Evolutionary conservation across 2,797 vertebrate species (phyloP).

Genomic region (Odontamblyopus lacepedii): DNA sequence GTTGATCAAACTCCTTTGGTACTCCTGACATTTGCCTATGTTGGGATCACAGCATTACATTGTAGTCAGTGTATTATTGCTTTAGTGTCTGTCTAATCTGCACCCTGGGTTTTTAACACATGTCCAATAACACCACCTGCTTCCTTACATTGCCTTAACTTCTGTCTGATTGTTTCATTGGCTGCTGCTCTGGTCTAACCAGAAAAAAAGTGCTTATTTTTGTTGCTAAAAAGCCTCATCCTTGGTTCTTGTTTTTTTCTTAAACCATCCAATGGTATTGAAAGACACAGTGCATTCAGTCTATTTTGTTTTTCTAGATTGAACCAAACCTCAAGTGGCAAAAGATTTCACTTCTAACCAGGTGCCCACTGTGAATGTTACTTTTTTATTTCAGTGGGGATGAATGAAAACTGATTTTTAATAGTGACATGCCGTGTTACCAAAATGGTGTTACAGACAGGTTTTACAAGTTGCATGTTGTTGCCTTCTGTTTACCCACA

Average conservation of each 20-base stretch:
- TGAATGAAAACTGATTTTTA: conserved; percentile 7
- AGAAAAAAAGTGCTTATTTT: conserved; percentile 8
- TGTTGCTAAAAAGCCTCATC: conserved; percentile 4
- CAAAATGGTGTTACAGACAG: conserved; percentile 48
- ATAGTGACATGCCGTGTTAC: conserved; percentile 41
- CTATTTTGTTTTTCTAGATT: conserved; percentile 8
- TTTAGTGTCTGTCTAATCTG: conserved; percentile 29
- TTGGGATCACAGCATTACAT: conserved; percentile 41
- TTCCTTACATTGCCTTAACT: conserved; percentile 8
- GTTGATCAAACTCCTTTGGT: conserved; percentile 8
- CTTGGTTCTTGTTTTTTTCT: conserved; percentile 22
- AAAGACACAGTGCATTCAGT: conserved; percentile 6
- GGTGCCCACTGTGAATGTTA: neutral
- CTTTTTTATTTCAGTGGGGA: neutral
- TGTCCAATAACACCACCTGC: neutral
- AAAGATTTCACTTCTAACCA: conserved; percentile 15
- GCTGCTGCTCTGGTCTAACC: conserved; percentile 26
- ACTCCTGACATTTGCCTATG: conserved; percentile 25
- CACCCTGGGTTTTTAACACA: conserved; percentile 7
- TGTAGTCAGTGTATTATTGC: conserved; percentile 31
- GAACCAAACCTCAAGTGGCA: conserved; percentile 15
- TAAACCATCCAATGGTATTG: conserved; percentile 7
- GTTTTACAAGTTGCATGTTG: conserved; percentile 20
- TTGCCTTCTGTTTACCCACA: conserved; percentile 40
- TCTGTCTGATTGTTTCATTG: conserved; percentile 15